A percentile compares a stretch with the other conserved stretches of the same genome.
Evolutionary conservation across 2,888 invertebrate species (phyloP).

Genomic region (Fragum fragum): DNA sequence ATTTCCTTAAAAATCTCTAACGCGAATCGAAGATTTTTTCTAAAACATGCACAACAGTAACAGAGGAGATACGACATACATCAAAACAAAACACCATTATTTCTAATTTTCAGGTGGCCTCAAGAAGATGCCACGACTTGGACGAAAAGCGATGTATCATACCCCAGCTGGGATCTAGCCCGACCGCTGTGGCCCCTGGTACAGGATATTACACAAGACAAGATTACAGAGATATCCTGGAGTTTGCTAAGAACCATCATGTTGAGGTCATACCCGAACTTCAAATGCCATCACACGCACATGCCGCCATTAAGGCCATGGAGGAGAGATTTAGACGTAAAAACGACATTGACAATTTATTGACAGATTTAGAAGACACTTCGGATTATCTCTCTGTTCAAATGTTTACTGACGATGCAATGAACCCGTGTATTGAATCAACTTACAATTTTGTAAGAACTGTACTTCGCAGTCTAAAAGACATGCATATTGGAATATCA

Average conservation of each 20-base stretch:
- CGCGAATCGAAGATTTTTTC: too few species aligned
- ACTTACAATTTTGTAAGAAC: conserved; percentile 81
- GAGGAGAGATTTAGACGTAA: conserved; percentile 67
- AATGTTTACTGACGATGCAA: conserved; percentile 80
- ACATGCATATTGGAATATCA: conserved; percentile 69
- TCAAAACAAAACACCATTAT: too few species aligned
- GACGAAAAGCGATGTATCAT: conserved; percentile 69
- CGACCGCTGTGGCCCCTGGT: conserved; percentile 67
- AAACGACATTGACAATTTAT: conserved; percentile 67
- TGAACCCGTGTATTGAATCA: conserved; percentile 83
- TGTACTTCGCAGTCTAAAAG: conserved; percentile 73
- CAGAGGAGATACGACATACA: too few species aligned
- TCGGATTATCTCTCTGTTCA: conserved; percentile 78
- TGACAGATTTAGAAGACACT: conserved; percentile 67
- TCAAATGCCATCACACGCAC: conserved; percentile 82
- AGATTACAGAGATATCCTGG: conserved; percentile 77
- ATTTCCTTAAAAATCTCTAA: too few species aligned
- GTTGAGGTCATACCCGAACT: conserved; percentile 83
- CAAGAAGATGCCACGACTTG: conserved; percentile 74
- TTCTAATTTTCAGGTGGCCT: conserved; percentile 72
- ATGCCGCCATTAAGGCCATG: conserved; percentile 82
- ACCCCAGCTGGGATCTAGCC: conserved; percentile 79
- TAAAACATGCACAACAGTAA: too few species aligned
- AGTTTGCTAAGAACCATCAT: conserved; percentile 74
- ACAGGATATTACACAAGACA: conserved; percentile 75